Evolutionary conservation across 2,797 vertebrate genomes (phyloP), one percentile per base, ranked within the genome.

Genomic region (Onychomys torridus): DNA sequence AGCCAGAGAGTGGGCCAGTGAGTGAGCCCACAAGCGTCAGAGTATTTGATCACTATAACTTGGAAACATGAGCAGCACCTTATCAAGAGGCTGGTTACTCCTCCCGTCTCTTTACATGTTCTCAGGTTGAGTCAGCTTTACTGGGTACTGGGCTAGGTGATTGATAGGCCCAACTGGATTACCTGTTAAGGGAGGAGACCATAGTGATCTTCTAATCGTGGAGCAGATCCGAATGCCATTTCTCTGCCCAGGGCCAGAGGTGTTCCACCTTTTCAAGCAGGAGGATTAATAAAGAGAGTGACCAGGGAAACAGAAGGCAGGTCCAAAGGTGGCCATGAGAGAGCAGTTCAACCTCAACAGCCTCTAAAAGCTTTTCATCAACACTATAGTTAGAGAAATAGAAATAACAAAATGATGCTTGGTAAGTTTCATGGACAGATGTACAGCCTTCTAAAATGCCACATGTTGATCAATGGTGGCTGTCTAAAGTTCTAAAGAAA

Each of bases 401-500:
- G 34, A 90, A 34, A 84, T 75, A n/a, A n/a, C 21, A 86, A 79
- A 61, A 71, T 49, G 61, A 61, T 7, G 57, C 57, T 55, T 78
- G 13, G 4, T 79, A 75, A 76, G 32, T 71, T 94, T 79, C 34
- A 87, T 17, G 11, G 19, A 34, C 52, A 57, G 21, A 55, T 76
- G 63, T 19, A 32, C 19, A 83, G 6, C 16, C 40, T 84, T 73
- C 12, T 32, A 67, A 55, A 13, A 7, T 52, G 6, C 75, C 88
- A 25, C 43, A 49, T 71, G 10, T 40, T 92, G 46, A 27, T 90
- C 55, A 88, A 82, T 69, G 84, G 40, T 57, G 67, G 14, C 46
- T 61, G 10, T 71, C 25, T 23, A 76, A 90, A 6, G 1, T 93
- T 91, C 94, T 87, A 71, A 61, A 92, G 63, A 81, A 91, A 95